phyloP scores from a whole-genome alignment of 2,888 invertebrate species.

The Oxytorus armatus region DNA sequence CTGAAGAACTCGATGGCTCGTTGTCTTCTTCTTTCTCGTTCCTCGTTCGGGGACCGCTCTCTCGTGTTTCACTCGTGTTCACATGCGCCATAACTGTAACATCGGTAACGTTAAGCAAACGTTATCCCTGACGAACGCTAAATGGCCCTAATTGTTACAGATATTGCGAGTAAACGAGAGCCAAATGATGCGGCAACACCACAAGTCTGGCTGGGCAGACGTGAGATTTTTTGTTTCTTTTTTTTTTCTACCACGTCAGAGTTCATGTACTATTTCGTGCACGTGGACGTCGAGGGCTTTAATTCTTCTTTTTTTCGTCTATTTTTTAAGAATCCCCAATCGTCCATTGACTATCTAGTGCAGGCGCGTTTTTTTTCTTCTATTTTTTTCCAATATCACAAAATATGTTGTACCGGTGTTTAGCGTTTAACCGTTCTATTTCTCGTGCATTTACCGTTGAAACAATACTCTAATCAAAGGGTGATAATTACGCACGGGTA shows the following conservation, averaged over 20 bases:
- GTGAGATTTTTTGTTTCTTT: neutral
- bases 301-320: too few relatives aligned
- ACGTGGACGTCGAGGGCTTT: too few relatives aligned
- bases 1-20: conserved; percentile 29
- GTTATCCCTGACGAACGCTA: conserved; percentile 72
- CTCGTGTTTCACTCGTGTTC: too few relatives aligned
- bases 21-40: conserved; percentile 14
- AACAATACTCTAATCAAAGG: conserved; percentile 76
- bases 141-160: conserved; percentile 81
- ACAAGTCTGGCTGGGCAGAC: too few relatives aligned
- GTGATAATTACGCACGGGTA: conserved; percentile 72
- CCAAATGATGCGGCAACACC: neutral
- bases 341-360: too few relatives aligned
- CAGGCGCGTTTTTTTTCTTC: too few relatives aligned
- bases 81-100: conserved; percentile 84
- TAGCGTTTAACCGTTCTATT: conserved; percentile 30
- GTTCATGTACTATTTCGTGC: too few relatives aligned
- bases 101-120: conserved; percentile 82
- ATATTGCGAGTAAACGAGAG: conserved; percentile 70
- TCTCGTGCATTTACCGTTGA: conserved; percentile 75
- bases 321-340: too few relatives aligned
- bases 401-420: neutral
- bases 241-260: too few relatives aligned
- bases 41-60: too few relatives aligned
- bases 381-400: neutral